Percentiles rank a stretch among this genome's conserved stretches.
Evolutionary conservation across 1,140 invertebrate genomes (phyloP).

Genomic region (Semibalanus balanoides): DNA sequence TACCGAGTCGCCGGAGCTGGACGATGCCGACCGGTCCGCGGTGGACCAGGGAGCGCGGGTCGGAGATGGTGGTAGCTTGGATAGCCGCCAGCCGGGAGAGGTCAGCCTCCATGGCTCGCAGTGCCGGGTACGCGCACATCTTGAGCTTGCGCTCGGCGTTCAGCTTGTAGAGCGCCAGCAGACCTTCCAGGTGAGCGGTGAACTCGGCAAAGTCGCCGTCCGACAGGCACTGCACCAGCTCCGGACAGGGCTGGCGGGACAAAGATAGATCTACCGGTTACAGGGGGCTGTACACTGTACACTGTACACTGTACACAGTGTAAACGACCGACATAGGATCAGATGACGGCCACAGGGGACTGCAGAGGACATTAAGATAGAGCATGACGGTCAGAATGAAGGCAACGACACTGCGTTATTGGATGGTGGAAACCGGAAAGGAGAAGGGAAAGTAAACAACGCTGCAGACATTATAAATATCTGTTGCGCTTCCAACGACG

Average conservation of each 20-base stretch:
- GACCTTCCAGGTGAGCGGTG: constrained; percentile 74
- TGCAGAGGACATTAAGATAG: too few relatives aligned
- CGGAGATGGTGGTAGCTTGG: constrained; percentile 58
- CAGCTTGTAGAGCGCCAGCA: constrained; percentile 81
- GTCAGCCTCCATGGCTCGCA: constrained; percentile 83
- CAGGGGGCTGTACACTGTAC: too few relatives aligned
- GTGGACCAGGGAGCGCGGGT: constrained; percentile 71
- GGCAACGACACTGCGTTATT: too few relatives aligned
- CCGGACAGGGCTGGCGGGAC: constrained; percentile 25
- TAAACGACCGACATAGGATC: too few relatives aligned
- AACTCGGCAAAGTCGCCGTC: constrained; percentile 82
- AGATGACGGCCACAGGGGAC: too few relatives aligned
- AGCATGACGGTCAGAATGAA: too few relatives aligned
- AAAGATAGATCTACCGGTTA: too few relatives aligned
- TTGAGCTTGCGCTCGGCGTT: constrained; percentile 91
- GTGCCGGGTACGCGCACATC: constrained; percentile 77
- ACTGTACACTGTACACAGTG: too few relatives aligned
- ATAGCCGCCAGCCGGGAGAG: constrained; percentile 67
- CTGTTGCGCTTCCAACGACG: too few relatives aligned
- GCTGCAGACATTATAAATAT: too few relatives aligned
- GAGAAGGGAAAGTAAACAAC: too few relatives aligned
- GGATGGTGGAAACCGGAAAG: too few relatives aligned
- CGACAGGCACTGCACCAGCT: constrained; percentile 62
- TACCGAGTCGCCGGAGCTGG: constrained; percentile 37
- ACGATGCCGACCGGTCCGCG: constrained; percentile 71